phyloP scores from a whole-genome alignment of 2,888 invertebrate genomes.

The Plagodis pulveraria region DNA sequence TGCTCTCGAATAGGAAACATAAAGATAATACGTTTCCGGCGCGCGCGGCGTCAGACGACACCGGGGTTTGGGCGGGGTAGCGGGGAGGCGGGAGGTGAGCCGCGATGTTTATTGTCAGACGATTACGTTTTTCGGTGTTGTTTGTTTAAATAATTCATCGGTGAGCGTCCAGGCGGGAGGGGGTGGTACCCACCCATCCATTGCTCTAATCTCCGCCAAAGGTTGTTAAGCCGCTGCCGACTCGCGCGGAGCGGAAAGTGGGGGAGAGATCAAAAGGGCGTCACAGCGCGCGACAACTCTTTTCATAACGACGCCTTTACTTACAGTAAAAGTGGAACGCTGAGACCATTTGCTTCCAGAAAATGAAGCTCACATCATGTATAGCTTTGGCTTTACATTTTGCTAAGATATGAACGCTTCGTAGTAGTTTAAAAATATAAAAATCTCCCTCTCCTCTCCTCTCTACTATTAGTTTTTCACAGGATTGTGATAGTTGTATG shows the following conservation, averaged over 20 bases:
- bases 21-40: conserved; percentile 8
- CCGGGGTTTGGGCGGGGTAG: background rate
- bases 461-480: no score
- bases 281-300: conserved; percentile 1
- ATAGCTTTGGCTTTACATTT: no score
- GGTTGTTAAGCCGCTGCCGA: conserved; percentile 20
- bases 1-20: conserved; percentile 4
- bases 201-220: conserved; percentile 23
- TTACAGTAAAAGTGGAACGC: conserved; percentile 9
- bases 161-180: background rate
- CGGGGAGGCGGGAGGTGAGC: background rate
- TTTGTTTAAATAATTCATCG: conserved; percentile 15
- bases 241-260: conserved; percentile 1
- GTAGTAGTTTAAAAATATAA: no score
- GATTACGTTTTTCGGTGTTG: conserved; percentile 11
- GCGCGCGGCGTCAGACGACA: background rate
- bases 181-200: conserved; percentile 3
- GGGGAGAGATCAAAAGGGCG: background rate
- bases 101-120: conserved; percentile 3
- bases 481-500: no score
- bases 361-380: background rate
- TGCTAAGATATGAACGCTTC: no score
- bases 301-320: conserved; percentile 13
- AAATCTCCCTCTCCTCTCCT: no score
- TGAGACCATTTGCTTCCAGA: background rate